These are phyloP conservation scores for Hololepta plana DNA, from an alignment of 2,888 invertebrate genomes.

Conservation along the genomic window DNA sequence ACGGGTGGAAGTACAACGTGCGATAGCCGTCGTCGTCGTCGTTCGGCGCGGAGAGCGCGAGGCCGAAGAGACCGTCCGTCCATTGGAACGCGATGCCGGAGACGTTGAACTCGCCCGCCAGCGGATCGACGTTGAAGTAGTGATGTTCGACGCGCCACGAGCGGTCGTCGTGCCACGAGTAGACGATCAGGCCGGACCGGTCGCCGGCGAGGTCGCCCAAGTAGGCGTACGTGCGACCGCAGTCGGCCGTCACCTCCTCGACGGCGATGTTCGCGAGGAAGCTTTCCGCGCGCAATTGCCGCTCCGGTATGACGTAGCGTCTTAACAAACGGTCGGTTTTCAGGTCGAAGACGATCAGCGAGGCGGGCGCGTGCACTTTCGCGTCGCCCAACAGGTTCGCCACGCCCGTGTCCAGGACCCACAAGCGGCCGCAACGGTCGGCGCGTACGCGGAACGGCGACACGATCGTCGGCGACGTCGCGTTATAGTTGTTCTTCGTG, in stretches of 20 bases:
- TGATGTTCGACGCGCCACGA: constrained; percentile 59
- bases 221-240: constrained; percentile 55
- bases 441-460: constrained; percentile 57
- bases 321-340: constrained; percentile 50
- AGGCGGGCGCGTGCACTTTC: constrained; percentile 34
- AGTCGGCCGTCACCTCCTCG: constrained; percentile 55
- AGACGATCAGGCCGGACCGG: constrained; percentile 51
- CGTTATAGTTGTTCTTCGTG: constrained; percentile 25
- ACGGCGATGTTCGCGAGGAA: constrained; percentile 61
- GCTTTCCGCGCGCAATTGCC: constrained; percentile 47
- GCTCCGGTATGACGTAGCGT: constrained; percentile 41
- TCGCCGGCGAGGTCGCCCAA: constrained; percentile 51
- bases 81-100: constrained; percentile 50
- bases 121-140: constrained; percentile 33
- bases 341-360: constrained; percentile 54
- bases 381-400: constrained; percentile 36
- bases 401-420: constrained; percentile 62
- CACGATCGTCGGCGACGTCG: constrained; percentile 38
- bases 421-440: constrained; percentile 57
- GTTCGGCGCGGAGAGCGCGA: constrained; percentile 47
- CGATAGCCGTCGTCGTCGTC: constrained; percentile 43
- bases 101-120: constrained; percentile 54
- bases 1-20: constrained; percentile 61
- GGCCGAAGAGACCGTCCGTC: constrained; percentile 61
- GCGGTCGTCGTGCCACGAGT: constrained; percentile 50